Conservation (phyloP, 2,888 invertebrate species). For the Pristionchus entomophagus region DNA sequence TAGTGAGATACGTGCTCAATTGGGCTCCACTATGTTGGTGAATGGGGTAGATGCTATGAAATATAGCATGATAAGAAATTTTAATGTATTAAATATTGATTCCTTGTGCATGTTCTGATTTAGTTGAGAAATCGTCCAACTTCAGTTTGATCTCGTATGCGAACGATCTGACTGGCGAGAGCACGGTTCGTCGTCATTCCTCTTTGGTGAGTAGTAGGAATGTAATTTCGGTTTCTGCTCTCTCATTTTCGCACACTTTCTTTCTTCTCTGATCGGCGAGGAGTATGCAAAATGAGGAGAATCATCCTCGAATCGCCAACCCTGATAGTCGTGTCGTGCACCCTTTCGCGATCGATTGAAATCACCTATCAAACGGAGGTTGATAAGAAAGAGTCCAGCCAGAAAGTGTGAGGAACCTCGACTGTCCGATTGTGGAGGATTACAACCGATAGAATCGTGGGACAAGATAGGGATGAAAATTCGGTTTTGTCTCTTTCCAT, state of each 20-base stretch:
- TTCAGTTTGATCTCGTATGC: slow-evolving; percentile 71
- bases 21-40: not conserved
- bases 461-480: no score
- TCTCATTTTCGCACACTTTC: no score
- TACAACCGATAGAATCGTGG: no score
- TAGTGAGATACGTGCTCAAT: not conserved
- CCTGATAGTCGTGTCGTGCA: slow-evolving; percentile 37
- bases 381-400: not conserved
- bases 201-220: no score
- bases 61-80: not conserved
- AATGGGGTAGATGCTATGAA: no score
- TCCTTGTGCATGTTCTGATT: not conserved
- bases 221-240: no score
- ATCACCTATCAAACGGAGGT: slow-evolving; percentile 6
- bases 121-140: not conserved
- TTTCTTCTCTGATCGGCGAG: no score
- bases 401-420: no score
- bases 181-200: slow-evolving; percentile 67
- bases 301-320: no score
- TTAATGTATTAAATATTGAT: not conserved
- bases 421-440: no score
- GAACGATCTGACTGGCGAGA: slow-evolving; percentile 61
- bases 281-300: no score
- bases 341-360: slow-evolving; percentile 5
- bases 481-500: no score